Base-by-base conservation (phyloP, 2,888 invertebrate species). In the Nudaria mundana region DNA sequence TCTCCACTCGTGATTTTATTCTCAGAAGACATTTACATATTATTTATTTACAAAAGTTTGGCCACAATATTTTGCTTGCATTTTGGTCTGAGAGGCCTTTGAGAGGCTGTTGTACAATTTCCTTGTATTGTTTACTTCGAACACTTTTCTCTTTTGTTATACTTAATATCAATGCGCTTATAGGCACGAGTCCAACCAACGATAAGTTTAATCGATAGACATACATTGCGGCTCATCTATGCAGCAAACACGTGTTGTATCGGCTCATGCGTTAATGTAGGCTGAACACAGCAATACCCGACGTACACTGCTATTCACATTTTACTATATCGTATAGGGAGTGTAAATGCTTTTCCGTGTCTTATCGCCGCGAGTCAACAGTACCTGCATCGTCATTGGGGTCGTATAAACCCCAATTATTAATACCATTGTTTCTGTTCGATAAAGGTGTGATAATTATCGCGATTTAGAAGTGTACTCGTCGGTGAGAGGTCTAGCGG, bases 21-120 rank as follows among this genome's bases (percentile, higher is more conserved):
- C 54, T 52, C 43, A 44, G 38, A 47, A 43, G 46, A 46, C 53
- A 48, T 50, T 40, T 62, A 60, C 76, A 74, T 81, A 80, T 81
- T 81, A 60, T 76, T 75, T 81, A 80, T 81, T 81, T 81, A 83
- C 80, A 76, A 79, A 76, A 69, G 62, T 59, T 41, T 47, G 48
- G 55, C 52, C 50, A 55, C 56, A 67, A 63, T 56, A 54, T 38
- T 55, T 52, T 52, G 30, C 37, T 44, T 57, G 48, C 51, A 53
- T 31, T 40, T 47, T 22, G 40, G 40, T 39, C 35, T 40, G 37
- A n/a, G n/a, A n/a, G n/a, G n/a, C n/a, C n/a, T n/a, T n/a, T n/a
- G n/a, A n/a, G n/a, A n/a, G n/a, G n/a, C 46, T 40, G 31, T 25
- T 44, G 50, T 52, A 57, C 48, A 60, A 58, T 65, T 75, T 75